Percentiles rank a stretch among this genome's conserved stretches.
These are phyloP conservation scores for Poecilia gillii DNA, from an alignment of 2,797 vertebrate genomes.

Conservation along the genomic window DNA sequence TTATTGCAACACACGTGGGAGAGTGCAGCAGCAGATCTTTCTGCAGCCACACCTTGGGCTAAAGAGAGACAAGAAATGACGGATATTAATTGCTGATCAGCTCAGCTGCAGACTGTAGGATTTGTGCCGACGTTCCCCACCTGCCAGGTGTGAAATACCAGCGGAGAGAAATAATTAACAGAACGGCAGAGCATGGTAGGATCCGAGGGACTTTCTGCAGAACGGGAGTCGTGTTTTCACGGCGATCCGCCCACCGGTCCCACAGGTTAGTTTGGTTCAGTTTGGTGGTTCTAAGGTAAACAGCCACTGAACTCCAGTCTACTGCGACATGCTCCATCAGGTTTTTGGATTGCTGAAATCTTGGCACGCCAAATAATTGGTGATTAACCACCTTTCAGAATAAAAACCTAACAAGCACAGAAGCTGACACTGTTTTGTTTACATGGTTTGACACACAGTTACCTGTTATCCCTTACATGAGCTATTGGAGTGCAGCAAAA, in stretches of 20 bases:
- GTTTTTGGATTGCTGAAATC: neutral
- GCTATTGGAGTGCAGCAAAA: neutral
- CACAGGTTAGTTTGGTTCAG: constrained; percentile 10
- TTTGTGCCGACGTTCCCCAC: constrained; percentile 55
- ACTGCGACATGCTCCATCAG: neutral
- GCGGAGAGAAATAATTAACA: constrained; percentile 76
- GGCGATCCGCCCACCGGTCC: neutral
- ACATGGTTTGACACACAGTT: neutral
- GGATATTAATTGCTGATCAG: constrained; percentile 76
- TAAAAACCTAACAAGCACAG: neutral
- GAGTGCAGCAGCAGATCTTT: constrained; percentile 68
- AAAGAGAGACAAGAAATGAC: constrained; percentile 48
- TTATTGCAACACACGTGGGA: constrained; percentile 29
- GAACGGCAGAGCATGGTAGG: constrained; percentile 43
- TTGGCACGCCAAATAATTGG: neutral
- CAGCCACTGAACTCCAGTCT: neutral
- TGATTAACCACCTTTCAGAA: neutral
- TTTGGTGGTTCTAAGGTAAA: constrained; percentile 1
- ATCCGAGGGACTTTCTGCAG: constrained; percentile 47
- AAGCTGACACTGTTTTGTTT: too few species aligned
- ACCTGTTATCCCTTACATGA: neutral
- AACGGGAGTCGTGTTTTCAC: constrained; percentile 1
- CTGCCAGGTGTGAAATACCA: constrained; percentile 81
- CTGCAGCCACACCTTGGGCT: constrained; percentile 68
- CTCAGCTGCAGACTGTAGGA: constrained; percentile 52